Conservation (phyloP, 2,113 vertebrate genomes). For the Lycaon pictus region DNA sequence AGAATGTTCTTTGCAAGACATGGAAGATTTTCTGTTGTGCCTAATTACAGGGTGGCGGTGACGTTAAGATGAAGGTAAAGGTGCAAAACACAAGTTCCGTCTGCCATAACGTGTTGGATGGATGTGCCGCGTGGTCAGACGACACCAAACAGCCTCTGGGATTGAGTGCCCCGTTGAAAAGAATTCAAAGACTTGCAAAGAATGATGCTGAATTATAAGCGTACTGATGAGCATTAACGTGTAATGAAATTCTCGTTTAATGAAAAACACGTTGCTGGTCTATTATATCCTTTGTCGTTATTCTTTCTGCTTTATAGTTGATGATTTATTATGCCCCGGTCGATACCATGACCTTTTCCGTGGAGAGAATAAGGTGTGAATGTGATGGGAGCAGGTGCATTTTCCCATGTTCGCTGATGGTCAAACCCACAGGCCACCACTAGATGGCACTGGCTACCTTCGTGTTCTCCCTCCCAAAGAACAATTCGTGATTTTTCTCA, state of each 20-base stretch:
- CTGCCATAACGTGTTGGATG: not conserved
- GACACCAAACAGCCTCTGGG: not conserved
- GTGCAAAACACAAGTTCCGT: accelerated
- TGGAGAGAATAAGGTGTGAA: not conserved
- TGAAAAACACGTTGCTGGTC: not conserved
- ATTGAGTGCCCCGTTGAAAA: not conserved
- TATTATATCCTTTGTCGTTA: accelerated
- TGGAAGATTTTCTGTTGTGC: not conserved
- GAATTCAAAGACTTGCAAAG: not conserved
- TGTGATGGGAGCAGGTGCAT: accelerated
- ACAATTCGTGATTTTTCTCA: not conserved
- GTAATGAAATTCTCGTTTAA: not conserved
- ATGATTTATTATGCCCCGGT: not conserved
- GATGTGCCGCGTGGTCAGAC: not conserved
- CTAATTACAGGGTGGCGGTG: not conserved
- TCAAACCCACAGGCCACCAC: not conserved
- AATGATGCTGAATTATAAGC: not conserved
- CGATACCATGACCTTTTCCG: not conserved
- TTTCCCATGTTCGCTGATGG: not conserved
- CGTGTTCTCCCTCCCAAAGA: not conserved
- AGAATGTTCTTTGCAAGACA: not conserved
- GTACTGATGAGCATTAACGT: not conserved
- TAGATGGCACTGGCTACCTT: constrained; percentile 17
- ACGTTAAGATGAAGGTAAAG: not conserved
- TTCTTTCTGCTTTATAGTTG: not conserved